A percentile compares a stretch with the other conserved stretches of the same genome.
These are phyloP conservation scores for Cephalopholis sonnerati DNA, from an alignment of 2,113 vertebrate species.

Conservation along the genomic window DNA sequence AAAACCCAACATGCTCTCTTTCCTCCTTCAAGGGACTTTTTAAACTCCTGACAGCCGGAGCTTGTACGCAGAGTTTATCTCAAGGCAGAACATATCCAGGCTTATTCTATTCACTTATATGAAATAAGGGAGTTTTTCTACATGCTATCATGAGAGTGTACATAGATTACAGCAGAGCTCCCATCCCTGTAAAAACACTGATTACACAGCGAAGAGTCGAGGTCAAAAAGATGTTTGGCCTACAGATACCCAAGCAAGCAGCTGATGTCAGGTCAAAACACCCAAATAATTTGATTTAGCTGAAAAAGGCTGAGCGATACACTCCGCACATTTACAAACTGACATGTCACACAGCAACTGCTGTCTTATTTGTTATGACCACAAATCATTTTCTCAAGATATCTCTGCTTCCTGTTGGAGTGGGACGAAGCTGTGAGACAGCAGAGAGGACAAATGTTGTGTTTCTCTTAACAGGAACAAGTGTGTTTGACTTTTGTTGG, in stretches of 20 bases:
- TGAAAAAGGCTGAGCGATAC: constrained; percentile 5
- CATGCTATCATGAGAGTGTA: constrained; percentile 40
- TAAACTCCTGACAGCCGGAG: constrained; percentile 12
- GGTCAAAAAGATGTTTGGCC: constrained; percentile 50
- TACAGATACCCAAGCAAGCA: constrained; percentile 37
- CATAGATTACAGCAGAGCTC: constrained; percentile 39
- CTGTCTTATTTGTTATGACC: neutral
- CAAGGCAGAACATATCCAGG: constrained; percentile 1
- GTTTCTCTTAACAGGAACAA: neutral
- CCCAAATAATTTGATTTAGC: constrained; percentile 20
- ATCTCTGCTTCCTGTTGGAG: constrained; percentile 8
- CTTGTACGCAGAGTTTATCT: constrained; percentile 3
- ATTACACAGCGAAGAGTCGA: constrained; percentile 55
- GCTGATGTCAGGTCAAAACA: constrained; percentile 43
- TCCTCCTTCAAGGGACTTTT: neutral
- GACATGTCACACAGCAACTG: constrained; percentile 21
- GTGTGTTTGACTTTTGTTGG: neutral
- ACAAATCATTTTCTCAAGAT: constrained; percentile 2
- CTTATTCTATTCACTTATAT: neutral
- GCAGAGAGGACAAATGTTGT: neutral
- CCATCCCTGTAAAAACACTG: constrained; percentile 24
- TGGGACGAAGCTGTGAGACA: constrained; percentile 1
- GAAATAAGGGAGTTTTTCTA: neutral
- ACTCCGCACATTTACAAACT: constrained; percentile 15
- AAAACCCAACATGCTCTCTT: constrained; percentile 6